Evolutionary conservation across 2,113 vertebrate species (phyloP).

Genomic region (Pangasianodon gigas): DNA sequence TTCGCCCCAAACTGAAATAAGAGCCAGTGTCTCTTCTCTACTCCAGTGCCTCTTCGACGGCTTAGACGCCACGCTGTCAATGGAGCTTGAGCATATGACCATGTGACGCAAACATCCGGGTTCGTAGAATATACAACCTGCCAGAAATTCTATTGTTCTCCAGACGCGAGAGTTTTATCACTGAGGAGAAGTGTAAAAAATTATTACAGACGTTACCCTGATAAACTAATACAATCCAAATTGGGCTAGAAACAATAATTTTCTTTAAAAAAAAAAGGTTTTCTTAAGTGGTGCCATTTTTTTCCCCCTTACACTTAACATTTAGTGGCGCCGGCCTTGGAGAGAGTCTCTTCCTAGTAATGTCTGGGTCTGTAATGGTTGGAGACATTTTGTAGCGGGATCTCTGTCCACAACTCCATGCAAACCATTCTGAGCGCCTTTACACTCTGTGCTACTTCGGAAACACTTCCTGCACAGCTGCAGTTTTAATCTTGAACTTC

Average conservation of each 20-base stretch:
- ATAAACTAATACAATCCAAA: too few relatives aligned
- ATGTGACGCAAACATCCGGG: too few relatives aligned
- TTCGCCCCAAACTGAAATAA: neutral
- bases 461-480: constrained; percentile 60
- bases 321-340: neutral
- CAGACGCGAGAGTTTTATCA: neutral
- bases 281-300: too few relatives aligned
- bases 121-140: too few relatives aligned
- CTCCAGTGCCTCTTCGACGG: too few relatives aligned
- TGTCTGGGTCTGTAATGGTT: neutral
- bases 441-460: constrained; percentile 8
- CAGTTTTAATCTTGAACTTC: constrained; percentile 42
- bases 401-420: neutral
- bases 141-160: too few relatives aligned
- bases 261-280: too few relatives aligned
- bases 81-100: too few relatives aligned
- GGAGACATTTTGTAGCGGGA: neutral
- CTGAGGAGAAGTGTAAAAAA: too few relatives aligned
- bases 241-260: too few relatives aligned
- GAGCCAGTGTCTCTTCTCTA: too few relatives aligned
- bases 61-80: too few relatives aligned
- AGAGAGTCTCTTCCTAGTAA: neutral
- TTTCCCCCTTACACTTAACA: neutral
- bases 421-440: neutral
- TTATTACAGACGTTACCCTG: neutral